These are phyloP conservation scores for Metopia argyrocephala DNA, from an alignment of 2,888 invertebrate species.

Conservation along the genomic window DNA sequence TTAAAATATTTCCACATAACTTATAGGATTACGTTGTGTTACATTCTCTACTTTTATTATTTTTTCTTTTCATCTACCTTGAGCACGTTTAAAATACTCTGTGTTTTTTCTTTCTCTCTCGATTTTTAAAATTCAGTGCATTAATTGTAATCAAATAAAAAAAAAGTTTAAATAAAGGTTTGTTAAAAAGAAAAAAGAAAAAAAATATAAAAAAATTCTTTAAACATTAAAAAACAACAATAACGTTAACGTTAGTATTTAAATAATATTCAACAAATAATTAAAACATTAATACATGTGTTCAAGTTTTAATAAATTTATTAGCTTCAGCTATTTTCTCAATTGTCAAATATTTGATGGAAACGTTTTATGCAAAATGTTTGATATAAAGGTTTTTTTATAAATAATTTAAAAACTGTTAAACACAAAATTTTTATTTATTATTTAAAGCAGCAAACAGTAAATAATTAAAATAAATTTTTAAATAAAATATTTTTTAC, in stretches of 20 bases:
- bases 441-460: no score
- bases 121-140: neutral
- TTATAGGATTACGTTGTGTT: conserved; percentile 51
- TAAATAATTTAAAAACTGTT: no score
- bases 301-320: no score
- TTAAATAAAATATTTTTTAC: no score
- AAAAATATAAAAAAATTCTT: neutral
- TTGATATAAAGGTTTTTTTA: no score
- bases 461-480: no score
- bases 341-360: no score
- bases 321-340: no score
- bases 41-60: neutral
- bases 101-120: neutral
- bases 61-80: neutral
- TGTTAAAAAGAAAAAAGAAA: conserved; percentile 4
- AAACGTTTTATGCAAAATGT: no score
- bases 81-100: neutral
- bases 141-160: neutral
- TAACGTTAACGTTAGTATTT: neutral
- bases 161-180: neutral
- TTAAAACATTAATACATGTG: no score
- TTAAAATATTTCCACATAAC: conserved; percentile 54
- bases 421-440: no score
- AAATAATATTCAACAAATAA: no score
- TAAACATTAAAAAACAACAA: neutral